phyloP scores from a whole-genome alignment of 2,113 vertebrate genomes.

The Ploceus nigricollis region DNA sequence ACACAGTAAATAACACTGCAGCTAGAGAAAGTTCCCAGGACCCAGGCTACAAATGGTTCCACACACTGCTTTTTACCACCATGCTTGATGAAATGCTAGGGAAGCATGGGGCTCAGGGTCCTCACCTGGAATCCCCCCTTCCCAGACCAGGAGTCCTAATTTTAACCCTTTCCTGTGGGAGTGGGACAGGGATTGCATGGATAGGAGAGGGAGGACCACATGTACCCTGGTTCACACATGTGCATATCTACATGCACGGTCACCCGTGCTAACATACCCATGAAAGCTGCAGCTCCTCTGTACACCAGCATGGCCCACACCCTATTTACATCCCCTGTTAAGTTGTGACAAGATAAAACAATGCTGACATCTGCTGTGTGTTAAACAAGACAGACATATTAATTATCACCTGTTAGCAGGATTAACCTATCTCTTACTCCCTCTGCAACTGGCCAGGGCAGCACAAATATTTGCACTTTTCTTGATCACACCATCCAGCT shows the following conservation, averaged over 20 bases:
- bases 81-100: background rate
- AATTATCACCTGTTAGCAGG: background rate
- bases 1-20: background rate
- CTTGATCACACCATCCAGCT: background rate
- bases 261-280: accelerated
- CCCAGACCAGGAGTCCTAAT: background rate
- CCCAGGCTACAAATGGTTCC: background rate
- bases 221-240: accelerated
- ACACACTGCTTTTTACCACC: background rate
- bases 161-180: background rate
- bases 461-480: background rate
- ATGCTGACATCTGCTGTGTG: background rate
- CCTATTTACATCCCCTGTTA: background rate
- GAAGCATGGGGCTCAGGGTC: background rate
- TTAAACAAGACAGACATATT: background rate
- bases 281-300: background rate
- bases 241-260: accelerated
- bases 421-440: background rate
- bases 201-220: background rate
- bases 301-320: background rate
- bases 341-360: background rate
- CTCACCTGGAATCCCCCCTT: background rate
- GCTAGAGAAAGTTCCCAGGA: background rate
- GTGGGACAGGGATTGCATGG: background rate
- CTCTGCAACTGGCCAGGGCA: background rate